Evolutionary conservation across 2,888 invertebrate species (phyloP), one percentile per base, ranked within the genome.

Genomic region (Eristalis tenax): DNA sequence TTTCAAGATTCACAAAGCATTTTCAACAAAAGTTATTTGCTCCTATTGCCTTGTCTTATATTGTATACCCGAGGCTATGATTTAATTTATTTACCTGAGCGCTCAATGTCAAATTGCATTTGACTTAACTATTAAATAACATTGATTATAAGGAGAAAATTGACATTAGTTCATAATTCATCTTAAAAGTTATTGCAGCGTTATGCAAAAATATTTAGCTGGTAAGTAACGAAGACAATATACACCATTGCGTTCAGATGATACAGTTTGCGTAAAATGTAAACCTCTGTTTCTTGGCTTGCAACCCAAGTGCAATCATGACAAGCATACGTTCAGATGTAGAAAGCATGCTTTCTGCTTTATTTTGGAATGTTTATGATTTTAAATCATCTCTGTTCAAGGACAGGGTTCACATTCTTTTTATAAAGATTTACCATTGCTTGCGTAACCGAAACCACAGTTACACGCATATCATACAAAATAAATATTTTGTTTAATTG

Each of bases 51-150:
- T 8, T 32, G 74, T 43, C n/a, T n/a, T 18, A 0, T 2, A 43
- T 50, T 32, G 61, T 66, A n/a, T n/a, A 65, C 22, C 6, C 26
- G 70, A 70, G 32, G n/a, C 28, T 6, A 32, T 32, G 18, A 63
- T 63, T 38, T 68, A 22, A 26, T 66, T 74, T 59, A 32, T 56
- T n/a, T n/a, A n/a, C n/a, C 70, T 70, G 38, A 59, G 64, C 15
- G 23, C 35, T 66, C 80, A 84, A 76, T 84, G 84, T 81, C 76
- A 84, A 84, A 76, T 70, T 75, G 71, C 81, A 81, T 75, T 81
- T 81, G 65, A 84, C 75, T 79, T 75, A 80, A 84, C 65, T 75
- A 61, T 74, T 73, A 82, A 73, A 73, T 69, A 77, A 82, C n/a
- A 81, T 40, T 38, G 28, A 70, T 70, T 59, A 43, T 43, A 74